Percentiles rank a stretch among this genome's conserved stretches.
Conservation (phyloP, 1,140 invertebrate species). For the Achatina immaculata region DNA sequence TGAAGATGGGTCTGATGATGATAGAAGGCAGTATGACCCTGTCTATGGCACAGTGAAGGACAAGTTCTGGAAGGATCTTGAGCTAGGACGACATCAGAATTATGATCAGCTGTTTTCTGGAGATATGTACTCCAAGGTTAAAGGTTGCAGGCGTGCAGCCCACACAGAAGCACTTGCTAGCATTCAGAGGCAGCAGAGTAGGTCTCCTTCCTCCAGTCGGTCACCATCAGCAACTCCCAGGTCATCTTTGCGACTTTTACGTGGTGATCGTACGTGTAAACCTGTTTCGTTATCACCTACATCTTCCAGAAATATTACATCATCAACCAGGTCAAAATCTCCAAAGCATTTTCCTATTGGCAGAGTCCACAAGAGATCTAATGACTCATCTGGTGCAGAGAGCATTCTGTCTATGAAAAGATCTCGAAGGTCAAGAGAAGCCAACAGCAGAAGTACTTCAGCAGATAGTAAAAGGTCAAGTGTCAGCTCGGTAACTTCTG, state of each 20-base stretch:
- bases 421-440: constrained; percentile 17
- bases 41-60: constrained; percentile 30
- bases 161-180: constrained; percentile 24
- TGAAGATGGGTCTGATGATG: background rate
- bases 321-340: background rate
- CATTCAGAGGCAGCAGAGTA: constrained; percentile 18
- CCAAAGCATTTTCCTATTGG: background rate
- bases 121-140: constrained; percentile 39
- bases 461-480: constrained; percentile 2
- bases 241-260: background rate
- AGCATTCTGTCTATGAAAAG: constrained; percentile 23
- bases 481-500: constrained; percentile 33
- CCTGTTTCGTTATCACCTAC: background rate
- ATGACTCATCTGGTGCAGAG: constrained; percentile 12
- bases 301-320: background rate
- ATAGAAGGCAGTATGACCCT: constrained; percentile 12
- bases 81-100: constrained; percentile 16
- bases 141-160: constrained; percentile 24
- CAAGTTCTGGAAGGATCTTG: constrained; percentile 38
- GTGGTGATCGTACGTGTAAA: background rate
- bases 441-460: background rate
- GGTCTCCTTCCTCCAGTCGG: background rate
- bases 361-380: constrained; percentile 7
- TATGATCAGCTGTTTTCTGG: constrained; percentile 15
- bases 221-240: background rate